Base-by-base conservation (phyloP, 2,888 invertebrate species). In the Limnephilus lunatus region DNA sequence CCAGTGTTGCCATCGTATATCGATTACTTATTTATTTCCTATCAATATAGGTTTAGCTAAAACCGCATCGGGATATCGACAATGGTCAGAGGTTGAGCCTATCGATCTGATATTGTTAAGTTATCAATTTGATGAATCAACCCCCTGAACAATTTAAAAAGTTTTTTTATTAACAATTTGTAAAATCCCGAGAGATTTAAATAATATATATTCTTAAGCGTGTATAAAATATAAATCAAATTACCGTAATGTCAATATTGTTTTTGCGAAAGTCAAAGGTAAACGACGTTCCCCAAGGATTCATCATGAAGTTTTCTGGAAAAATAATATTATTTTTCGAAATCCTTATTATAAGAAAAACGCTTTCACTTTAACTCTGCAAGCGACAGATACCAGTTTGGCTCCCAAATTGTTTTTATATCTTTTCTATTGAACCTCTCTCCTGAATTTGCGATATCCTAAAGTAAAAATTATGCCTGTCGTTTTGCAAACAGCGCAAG, bases 391-490 rank as follows among this genome's bases (percentile, higher is more conserved):
- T n/a, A 68, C 25, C 68, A 25, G 25, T n/a, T 68, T 68, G 68
- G 68, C 25, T 25, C 68, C 25, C 68, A 68, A 68, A 68, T 68
- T 68, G 68, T 68, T 68, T 68, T 68, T 68, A 68, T 83, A 83
- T 83, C 35, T 32, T 83, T 87, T 48, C 19, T 14, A 87, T 87
- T 87, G 87, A 87, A 87, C 53, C 31, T 32, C 87, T 32, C 83
- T 83, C 30, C 1, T 31, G 68, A 87, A 87, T 68, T 87, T 30
- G 87, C 87, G 14, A 87, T 87, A 53, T 19, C 87, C 48, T 9
- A 31, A 87, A 87, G 85, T 87, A 87, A 87, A 85, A 85, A 85
- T 85, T 19, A 87, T 87, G 87, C 31, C 48, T 31, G 53, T 35
- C 31, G 30, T 48, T 30, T 87, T 87, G 87, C 87, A 31, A 87